These are phyloP conservation scores for Ahaetulla prasina DNA, from an alignment of 2,113 vertebrate genomes.

Conservation along the genomic window DNA sequence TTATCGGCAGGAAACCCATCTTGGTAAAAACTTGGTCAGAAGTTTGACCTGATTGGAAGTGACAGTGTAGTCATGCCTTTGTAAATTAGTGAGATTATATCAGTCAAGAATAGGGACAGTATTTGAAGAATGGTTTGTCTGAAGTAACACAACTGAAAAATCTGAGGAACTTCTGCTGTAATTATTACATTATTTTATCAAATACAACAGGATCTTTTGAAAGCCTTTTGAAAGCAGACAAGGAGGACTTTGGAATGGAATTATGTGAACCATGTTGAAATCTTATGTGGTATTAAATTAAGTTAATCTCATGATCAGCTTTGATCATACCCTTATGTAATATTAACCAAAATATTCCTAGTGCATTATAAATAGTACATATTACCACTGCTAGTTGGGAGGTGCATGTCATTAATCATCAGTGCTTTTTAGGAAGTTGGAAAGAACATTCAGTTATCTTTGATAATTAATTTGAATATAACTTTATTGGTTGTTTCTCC, in stretches of 20 bases:
- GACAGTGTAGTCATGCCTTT: background rate
- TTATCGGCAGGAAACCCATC: background rate
- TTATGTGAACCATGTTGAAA: background rate
- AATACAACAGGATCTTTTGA: background rate
- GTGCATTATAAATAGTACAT: background rate
- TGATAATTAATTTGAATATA: too few species aligned
- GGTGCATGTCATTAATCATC: background rate
- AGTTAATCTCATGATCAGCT: background rate
- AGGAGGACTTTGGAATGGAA: background rate
- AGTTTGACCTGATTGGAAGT: background rate
- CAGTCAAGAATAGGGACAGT: background rate
- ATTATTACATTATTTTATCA: background rate
- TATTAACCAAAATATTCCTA: background rate
- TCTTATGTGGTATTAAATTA: background rate
- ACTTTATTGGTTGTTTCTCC: too few species aligned
- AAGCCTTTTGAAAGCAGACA: background rate
- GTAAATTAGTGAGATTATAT: background rate
- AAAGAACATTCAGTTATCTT: too few species aligned
- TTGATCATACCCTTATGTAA: background rate
- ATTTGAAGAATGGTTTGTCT: background rate
- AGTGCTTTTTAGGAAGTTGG: background rate
- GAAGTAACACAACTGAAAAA: background rate
- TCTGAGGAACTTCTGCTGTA: background rate
- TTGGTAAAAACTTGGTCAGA: background rate
- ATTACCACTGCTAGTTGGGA: background rate